These are phyloP conservation scores for Poliocrania exsul DNA, from an alignment of 2,797 vertebrate genomes.

Conservation along the genomic window DNA sequence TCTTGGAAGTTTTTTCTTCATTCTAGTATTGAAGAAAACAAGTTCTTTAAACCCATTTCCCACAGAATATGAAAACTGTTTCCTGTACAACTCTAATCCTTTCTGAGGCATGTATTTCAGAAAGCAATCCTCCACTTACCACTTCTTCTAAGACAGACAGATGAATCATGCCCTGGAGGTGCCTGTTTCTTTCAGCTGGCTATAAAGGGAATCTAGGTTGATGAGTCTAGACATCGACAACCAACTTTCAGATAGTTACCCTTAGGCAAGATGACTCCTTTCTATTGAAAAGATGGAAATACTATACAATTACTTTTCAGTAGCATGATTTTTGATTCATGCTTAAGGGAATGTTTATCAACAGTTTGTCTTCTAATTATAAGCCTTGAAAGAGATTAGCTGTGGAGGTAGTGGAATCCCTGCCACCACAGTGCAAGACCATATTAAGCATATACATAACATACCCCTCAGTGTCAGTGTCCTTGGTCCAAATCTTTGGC, in stretches of 20 bases:
- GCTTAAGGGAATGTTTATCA: conserved; percentile 40
- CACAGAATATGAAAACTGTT: neutral
- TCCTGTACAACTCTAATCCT: neutral
- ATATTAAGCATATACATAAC: neutral
- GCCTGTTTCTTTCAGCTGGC: conserved; percentile 59
- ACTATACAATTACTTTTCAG: conserved; percentile 43
- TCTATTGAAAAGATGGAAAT: conserved; percentile 43
- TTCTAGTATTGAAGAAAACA: neutral
- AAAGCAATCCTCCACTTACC: conserved; percentile 26
- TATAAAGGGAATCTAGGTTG: conserved; percentile 71
- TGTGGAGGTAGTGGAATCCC: neutral
- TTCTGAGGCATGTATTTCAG: conserved; percentile 20
- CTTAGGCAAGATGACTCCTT: conserved; percentile 39
- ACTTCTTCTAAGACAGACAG: conserved; percentile 45
- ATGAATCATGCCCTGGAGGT: conserved; percentile 68
- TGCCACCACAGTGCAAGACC: neutral
- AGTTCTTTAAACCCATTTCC: neutral
- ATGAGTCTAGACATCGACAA: conserved; percentile 68
- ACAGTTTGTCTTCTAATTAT: conserved; percentile 26
- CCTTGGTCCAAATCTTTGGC: neutral
- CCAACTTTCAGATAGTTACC: conserved; percentile 46
- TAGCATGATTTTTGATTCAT: neutral
- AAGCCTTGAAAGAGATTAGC: neutral
- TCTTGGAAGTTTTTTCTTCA: neutral
- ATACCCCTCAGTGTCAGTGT: neutral